phyloP scores from a whole-genome alignment of 2,113 vertebrate genomes.

The Proteles cristata region DNA sequence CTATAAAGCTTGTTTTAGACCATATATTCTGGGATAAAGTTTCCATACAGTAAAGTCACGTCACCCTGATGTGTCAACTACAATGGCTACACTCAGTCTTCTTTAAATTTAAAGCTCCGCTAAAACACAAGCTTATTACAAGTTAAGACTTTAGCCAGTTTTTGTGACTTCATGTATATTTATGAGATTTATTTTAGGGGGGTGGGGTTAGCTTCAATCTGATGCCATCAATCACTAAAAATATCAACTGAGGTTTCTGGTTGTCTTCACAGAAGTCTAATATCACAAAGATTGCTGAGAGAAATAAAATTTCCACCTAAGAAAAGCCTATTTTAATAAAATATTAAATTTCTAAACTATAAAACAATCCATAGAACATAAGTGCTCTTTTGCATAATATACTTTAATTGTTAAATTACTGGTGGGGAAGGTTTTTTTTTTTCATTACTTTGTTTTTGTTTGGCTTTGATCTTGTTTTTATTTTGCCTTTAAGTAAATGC shows the following conservation, averaged over 20 bases:
- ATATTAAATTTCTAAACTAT: background rate
- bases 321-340: background rate
- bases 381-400: background rate
- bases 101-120: slow-evolving; percentile 44
- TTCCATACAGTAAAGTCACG: slow-evolving; percentile 54
- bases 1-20: slow-evolving; percentile 32
- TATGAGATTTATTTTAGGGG: slow-evolving; percentile 48
- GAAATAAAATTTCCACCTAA: slow-evolving; percentile 36
- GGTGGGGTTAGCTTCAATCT: slow-evolving; percentile 53
- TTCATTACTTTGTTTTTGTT: background rate
- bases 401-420: background rate
- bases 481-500: slow-evolving; percentile 43
- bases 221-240: slow-evolving; percentile 44
- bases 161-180: slow-evolving; percentile 58
- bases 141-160: slow-evolving; percentile 25
- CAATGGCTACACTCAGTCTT: background rate
- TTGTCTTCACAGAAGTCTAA: slow-evolving; percentile 53
- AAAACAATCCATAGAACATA: slow-evolving; percentile 32
- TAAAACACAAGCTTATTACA: slow-evolving; percentile 27
- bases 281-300: background rate
- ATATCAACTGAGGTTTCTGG: background rate
- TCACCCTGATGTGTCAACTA: background rate
- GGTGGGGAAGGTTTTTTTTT: background rate
- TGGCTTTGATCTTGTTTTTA: slow-evolving; percentile 52
- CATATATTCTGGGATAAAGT: slow-evolving; percentile 41